Evolutionary conservation across 2,888 invertebrate genomes (phyloP).

Genomic region (Octodonta nipae): DNA sequence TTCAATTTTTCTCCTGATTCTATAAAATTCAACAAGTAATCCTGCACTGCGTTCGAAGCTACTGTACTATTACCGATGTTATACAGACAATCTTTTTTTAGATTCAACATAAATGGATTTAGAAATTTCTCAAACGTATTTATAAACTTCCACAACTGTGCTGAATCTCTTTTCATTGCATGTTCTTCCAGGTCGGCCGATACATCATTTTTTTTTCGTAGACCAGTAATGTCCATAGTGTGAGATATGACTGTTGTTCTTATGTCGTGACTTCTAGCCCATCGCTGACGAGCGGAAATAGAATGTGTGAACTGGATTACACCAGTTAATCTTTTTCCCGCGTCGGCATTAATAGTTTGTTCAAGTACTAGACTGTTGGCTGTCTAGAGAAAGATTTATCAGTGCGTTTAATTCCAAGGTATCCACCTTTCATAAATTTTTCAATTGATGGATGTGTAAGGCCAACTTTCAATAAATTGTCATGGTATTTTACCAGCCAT

Average conservation of each 20-base stretch:
- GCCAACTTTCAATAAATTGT: slow-evolving; percentile 8
- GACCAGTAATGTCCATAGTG: slow-evolving; percentile 6
- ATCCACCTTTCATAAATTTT: slow-evolving; percentile 6
- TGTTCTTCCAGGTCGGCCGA: slow-evolving; percentile 8
- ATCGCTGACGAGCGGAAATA: slow-evolving; percentile 13
- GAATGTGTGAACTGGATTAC: slow-evolving; percentile 6
- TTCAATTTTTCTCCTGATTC: slow-evolving; percentile 13
- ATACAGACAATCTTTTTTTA: slow-evolving; percentile 12
- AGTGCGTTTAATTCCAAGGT: slow-evolving; percentile 11
- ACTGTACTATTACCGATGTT: slow-evolving; percentile 19
- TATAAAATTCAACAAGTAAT: slow-evolving; percentile 17
- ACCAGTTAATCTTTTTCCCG: slow-evolving; percentile 11
- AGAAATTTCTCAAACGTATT: slow-evolving; percentile 8
- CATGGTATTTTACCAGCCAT: slow-evolving; percentile 13
- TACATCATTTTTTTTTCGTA: slow-evolving; percentile 8
- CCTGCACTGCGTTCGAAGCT: slow-evolving; percentile 9
- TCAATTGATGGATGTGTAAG: slow-evolving; percentile 5
- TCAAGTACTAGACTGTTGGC: slow-evolving; percentile 15
- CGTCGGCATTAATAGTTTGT: slow-evolving; percentile 21
- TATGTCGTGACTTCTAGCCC: slow-evolving; percentile 11
- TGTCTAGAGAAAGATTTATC: slow-evolving; percentile 10
- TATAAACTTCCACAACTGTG: slow-evolving; percentile 9
- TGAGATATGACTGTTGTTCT: slow-evolving; percentile 9
- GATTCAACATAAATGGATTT: slow-evolving; percentile 9
- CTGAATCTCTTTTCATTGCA: slow-evolving; percentile 8